Evolutionary conservation across 2,113 vertebrate genomes (phyloP), one percentile per base, ranked within the genome.

Genomic region (Lethenteron reissneri): DNA sequence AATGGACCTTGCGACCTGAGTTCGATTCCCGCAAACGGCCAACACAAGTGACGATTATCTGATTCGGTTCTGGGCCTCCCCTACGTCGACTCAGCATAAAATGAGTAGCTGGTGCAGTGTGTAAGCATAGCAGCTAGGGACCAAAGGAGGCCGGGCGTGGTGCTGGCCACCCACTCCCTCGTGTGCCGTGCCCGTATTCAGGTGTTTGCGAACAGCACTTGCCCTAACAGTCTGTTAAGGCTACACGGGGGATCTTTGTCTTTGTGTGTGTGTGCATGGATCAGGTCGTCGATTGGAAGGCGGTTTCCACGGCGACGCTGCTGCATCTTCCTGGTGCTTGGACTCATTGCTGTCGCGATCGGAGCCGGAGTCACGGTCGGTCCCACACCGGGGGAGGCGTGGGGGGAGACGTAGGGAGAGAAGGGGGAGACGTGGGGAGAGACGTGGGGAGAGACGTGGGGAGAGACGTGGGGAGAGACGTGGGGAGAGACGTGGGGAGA

Each of bases 311-410:
- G 92, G 79, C 87, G 92, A 77, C 92, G 92, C 76, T 99, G 94
- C 78, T 97, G 91, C 76, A 89, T 88, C 4, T 99, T 96, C 56
- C 84, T 99, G 75, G 95, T 91, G 3, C 85, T 97, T 77, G 94
- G 94, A 79, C 90, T 99, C 85, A 95, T 94, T 73, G 95, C 88
- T 79, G 85, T 99, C 81, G 96, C 97, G 83, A 90, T 99, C 75
- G 94, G 90, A 69, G 84, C 96, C 73, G 94, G 94, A 75, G 81
- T 99, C 83, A 99, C 92, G 70, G 94, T 99, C 79, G 95, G 90
- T 88, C 41, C 41, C 41, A 41, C 41, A 41, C 41, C 41, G 41
- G 41, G n/a, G 41, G 41, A 41, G 41, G 5, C 41, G 1, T 6
- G 41, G 41, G 41, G 41, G 25, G 25, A 21, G 21, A 21, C 21